A percentile compares a stretch with the other conserved stretches of the same genome.
These are phyloP conservation scores for Catocala sponsa DNA, from an alignment of 2,888 invertebrate species.

Conservation along the genomic window DNA sequence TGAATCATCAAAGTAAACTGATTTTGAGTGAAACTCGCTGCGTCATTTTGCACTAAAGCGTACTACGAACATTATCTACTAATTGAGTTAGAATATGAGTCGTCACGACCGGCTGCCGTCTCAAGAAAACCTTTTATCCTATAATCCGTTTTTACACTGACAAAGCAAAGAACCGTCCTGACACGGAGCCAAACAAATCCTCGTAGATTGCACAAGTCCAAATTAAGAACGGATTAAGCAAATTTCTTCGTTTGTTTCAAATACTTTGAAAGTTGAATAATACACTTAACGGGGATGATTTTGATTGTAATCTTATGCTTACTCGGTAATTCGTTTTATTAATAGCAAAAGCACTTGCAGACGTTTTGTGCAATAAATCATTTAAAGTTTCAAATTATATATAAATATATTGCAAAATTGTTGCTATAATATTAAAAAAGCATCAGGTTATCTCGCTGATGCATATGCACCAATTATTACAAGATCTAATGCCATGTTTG, in stretches of 20 bases:
- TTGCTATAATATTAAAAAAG: too few species aligned
- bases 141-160: constrained; percentile 78
- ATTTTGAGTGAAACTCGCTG: constrained; percentile 11
- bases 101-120: constrained; percentile 54
- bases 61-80: constrained; percentile 50
- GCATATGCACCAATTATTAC: too few species aligned
- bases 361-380: too few species aligned
- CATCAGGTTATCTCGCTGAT: too few species aligned
- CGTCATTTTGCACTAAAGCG: constrained; percentile 32
- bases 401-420: too few species aligned
- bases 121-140: constrained; percentile 62
- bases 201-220: constrained; percentile 72
- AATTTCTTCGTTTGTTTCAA: constrained; percentile 67
- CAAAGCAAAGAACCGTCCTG: constrained; percentile 70
- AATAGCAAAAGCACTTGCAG: too few species aligned
- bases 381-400: too few species aligned
- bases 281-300: constrained; percentile 46
- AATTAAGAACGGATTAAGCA: constrained; percentile 77
- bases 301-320: constrained; percentile 44
- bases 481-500: too few species aligned
- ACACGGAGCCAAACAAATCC: constrained; percentile 72
- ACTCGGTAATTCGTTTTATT: constrained; percentile 18
- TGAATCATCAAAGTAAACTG: neutral
- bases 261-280: constrained; percentile 53
- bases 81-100: constrained; percentile 65